Evolutionary conservation across 2,797 vertebrate species (phyloP).

Genomic region (Syngnathus acus): DNA sequence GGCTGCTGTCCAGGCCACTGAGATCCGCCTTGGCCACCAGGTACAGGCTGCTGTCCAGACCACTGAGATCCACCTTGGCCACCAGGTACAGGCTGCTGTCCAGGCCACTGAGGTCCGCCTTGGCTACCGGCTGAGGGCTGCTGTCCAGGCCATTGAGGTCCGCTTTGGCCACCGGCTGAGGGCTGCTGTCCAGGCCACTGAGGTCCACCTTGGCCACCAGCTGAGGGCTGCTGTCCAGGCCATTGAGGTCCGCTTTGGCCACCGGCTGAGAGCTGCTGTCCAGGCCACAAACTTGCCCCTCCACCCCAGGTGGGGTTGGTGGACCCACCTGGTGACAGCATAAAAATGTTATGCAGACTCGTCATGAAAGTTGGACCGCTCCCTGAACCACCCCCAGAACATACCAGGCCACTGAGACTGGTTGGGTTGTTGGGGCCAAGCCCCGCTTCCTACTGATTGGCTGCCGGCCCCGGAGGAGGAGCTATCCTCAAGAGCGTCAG

Average conservation of each 20-base stretch:
- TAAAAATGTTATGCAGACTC: no score
- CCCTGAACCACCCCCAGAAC: not conserved
- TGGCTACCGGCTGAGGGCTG: not conserved
- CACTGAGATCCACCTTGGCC: no score
- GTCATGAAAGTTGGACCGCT: constrained; percentile 5
- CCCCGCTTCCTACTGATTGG: constrained; percentile 10
- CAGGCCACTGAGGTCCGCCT: not conserved
- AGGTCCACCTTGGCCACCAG: not conserved
- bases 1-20: not conserved
- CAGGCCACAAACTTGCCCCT: not conserved
- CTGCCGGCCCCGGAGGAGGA: constrained; percentile 9
- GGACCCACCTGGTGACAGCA: not conserved
- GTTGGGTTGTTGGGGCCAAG: not conserved
- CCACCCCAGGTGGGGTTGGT: not conserved
- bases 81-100: not conserved
- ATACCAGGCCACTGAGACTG: not conserved
- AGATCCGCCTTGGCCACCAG: not conserved
- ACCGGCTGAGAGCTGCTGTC: not conserved
- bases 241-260: not conserved
- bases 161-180: not conserved
- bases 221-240: not conserved
- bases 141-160: not conserved
- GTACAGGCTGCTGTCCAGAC: not conserved
- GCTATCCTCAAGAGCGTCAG: not conserved
- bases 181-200: not conserved